Evolutionary conservation across 2,888 invertebrate species (phyloP).

Genomic region (Agrotis clavis): DNA sequence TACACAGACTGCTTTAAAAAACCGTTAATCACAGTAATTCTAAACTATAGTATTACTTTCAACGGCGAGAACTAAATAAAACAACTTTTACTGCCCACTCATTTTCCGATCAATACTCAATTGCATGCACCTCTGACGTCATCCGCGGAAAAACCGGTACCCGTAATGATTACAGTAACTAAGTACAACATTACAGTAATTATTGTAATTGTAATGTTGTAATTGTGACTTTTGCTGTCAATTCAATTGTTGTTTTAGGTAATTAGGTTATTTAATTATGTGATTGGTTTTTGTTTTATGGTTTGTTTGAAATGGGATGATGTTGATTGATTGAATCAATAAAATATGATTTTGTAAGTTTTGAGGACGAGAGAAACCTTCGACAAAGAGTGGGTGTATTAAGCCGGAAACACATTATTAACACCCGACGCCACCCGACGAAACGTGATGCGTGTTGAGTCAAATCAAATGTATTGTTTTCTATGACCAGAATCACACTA

Average conservation of each 20-base stretch:
- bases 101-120: constrained; percentile 34
- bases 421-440: too few species aligned
- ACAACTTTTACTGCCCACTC: constrained; percentile 18
- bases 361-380: too few species aligned
- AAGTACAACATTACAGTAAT: constrained; percentile 20
- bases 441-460: too few species aligned
- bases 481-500: too few species aligned
- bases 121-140: constrained; percentile 47
- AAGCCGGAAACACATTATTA: too few species aligned
- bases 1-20: too few species aligned
- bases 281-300: constrained; percentile 10
- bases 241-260: constrained; percentile 43
- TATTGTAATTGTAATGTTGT: constrained; percentile 28
- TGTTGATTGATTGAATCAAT: neutral
- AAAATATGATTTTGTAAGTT: too few species aligned
- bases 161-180: constrained; percentile 8
- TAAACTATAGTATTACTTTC: constrained; percentile 25
- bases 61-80: neutral
- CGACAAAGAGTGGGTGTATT: too few species aligned
- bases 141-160: constrained; percentile 44
- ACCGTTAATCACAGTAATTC: neutral
- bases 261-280: constrained; percentile 25
- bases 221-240: constrained; percentile 25
- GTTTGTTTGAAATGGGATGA: constrained; percentile 6
- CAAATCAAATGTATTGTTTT: too few species aligned